Evolutionary conservation across 2,113 vertebrate species (phyloP), one percentile per base, ranked within the genome.

Genomic region (Laticauda colubrina): DNA sequence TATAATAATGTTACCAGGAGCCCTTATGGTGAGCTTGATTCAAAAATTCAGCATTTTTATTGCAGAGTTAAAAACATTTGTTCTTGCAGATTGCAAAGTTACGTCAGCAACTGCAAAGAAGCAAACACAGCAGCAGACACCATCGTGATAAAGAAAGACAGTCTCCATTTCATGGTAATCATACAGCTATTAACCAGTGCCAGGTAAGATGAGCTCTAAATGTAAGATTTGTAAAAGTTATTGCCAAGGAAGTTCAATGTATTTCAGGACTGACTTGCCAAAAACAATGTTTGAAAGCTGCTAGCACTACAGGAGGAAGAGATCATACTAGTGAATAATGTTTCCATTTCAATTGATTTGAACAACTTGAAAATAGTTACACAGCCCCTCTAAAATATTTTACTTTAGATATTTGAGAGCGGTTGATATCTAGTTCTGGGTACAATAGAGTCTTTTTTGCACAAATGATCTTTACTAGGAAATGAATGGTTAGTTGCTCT

Each of bases 41-140:
- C 39, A 26, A 21, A 24, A 64, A 21, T 87, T 43, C 20, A 86
- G 18, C 48, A 26, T 29, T 39, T 87, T 23, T 39, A 2, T 89
- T 89, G 45, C 56, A 24, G 54, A 54, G 29, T 59, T 87, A 87
- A 59, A 34, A 4, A 6, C 45, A 0, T 15, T 94, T 94, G 2
- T 34, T 85, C 43, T 3, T 7, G 93, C 93, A 99, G 99, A 99
- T 99, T 89, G 99, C 99, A 93, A 99, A 99, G 95, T 95, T 99
- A 96, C 98, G 99, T 45, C 99, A 99, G 93, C 99, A 99, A 9
- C 98, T 99, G 61, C 99, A 99, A 97, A 98, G 99, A 95, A 99
- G 99, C 98, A 99, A 99, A 95, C 99, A 99, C 88, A 99, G 99
- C 97, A 99, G 99, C 94, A 98, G 99, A 53, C 99, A 99, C 96